Evolutionary conservation across 2,888 invertebrate genomes (phyloP).

Genomic region (Erebia aethiops): DNA sequence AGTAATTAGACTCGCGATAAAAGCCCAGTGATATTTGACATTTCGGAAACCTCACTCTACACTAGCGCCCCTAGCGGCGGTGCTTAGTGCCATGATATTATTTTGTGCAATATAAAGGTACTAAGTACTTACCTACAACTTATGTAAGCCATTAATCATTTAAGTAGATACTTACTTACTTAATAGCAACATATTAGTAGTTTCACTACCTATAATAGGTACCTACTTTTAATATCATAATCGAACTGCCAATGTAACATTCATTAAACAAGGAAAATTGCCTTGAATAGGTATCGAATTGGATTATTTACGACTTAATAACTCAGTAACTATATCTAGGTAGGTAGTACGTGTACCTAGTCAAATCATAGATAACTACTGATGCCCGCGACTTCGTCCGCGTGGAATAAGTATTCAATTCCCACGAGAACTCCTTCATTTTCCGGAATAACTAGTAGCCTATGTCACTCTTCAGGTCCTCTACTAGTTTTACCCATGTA

Average conservation of each 20-base stretch:
- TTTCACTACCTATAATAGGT: neutral
- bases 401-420: too few species aligned
- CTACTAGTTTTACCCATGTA: too few species aligned
- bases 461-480: too few species aligned
- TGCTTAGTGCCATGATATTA: too few species aligned
- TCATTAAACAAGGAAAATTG: conserved; percentile 3
- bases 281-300: neutral
- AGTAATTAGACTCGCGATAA: too few species aligned
- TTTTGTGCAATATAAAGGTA: neutral
- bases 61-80: too few species aligned
- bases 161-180: neutral
- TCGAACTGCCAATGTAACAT: neutral
- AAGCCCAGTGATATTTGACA: too few species aligned
- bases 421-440: too few species aligned
- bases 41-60: too few species aligned
- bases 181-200: neutral
- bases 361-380: conserved; percentile 20
- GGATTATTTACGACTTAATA: neutral
- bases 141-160: neutral
- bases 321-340: neutral
- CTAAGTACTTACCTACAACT: too few species aligned
- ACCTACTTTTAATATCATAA: neutral
- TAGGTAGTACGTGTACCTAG: neutral
- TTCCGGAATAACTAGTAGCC: neutral
- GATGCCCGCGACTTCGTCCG: too few species aligned